These are phyloP conservation scores for Pyrrhopygopsis socrates DNA, from an alignment of 2,888 invertebrate genomes.

Conservation along the genomic window DNA sequence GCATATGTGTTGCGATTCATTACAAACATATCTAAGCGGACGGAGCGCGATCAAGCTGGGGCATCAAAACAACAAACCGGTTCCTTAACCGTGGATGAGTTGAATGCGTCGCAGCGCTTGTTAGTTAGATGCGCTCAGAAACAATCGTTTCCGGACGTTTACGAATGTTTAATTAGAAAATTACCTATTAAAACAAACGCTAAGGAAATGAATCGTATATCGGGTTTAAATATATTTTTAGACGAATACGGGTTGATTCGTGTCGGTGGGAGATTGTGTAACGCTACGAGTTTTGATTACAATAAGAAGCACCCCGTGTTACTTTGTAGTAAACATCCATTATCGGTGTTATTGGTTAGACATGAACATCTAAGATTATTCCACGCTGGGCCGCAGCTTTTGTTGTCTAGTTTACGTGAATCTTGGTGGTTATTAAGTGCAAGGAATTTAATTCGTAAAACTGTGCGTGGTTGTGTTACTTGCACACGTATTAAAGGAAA, in stretches of 20 bases:
- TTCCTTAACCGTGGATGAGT: slow-evolving; percentile 44
- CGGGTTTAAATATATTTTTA: slow-evolving; percentile 5
- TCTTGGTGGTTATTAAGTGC: neutral
- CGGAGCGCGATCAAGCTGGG: slow-evolving; percentile 1
- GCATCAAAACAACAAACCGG: slow-evolving; percentile 41
- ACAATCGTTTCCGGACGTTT: neutral
- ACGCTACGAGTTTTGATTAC: neutral
- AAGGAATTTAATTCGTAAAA: neutral
- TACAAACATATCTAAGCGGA: neutral
- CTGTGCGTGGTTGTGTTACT: slow-evolving; percentile 3
- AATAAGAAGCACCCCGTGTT: slow-evolving; percentile 29
- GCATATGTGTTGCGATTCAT: slow-evolving; percentile 55
- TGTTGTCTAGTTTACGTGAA: slow-evolving; percentile 4
- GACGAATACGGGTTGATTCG: neutral
- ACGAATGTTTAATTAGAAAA: neutral
- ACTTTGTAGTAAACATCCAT: slow-evolving; percentile 12
- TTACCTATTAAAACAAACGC: neutral
- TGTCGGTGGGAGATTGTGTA: slow-evolving; percentile 17
- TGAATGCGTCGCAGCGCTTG: slow-evolving; percentile 9
- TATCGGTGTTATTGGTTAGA: slow-evolving; percentile 12
- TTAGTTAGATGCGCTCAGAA: neutral
- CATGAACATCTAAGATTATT: slow-evolving; percentile 13
- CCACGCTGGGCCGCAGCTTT: slow-evolving; percentile 16
- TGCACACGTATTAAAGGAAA: neutral
- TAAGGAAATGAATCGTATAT: slow-evolving; percentile 5